Percentiles rank a stretch among this genome's conserved stretches.
These are phyloP conservation scores for Epinotia nisella DNA, from an alignment of 2,888 invertebrate genomes.

Conservation along the genomic window DNA sequence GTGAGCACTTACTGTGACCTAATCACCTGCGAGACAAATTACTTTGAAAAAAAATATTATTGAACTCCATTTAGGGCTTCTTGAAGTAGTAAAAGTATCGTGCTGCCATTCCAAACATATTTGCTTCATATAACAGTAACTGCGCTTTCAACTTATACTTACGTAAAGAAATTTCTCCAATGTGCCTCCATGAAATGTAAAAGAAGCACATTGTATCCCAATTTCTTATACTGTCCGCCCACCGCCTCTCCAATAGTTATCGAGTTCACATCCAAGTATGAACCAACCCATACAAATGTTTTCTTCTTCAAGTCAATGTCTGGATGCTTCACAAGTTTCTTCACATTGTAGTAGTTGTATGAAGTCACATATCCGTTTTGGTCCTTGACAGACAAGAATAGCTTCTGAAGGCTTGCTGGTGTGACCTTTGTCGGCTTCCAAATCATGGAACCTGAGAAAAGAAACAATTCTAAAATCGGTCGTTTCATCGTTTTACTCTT, in stretches of 20 bases:
- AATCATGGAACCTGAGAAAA: not conserved
- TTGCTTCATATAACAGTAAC: too few relatives aligned
- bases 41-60: too few relatives aligned
- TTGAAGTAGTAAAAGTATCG: too few relatives aligned
- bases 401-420: not conserved
- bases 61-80: too few relatives aligned
- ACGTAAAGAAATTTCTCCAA: conserved; percentile 21
- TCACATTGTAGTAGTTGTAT: conserved; percentile 16
- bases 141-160: not conserved
- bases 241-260: conserved; percentile 4
- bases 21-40: too few relatives aligned
- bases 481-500: too few relatives aligned
- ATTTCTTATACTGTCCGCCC: not conserved
- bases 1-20: too few relatives aligned
- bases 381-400: conserved; percentile 4
- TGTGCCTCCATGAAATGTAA: conserved; percentile 15
- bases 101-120: too few relatives aligned
- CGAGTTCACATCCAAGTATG: conserved; percentile 9
- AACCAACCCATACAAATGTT: conserved; percentile 7
- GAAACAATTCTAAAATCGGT: not conserved
- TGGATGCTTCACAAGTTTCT: not conserved
- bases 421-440: conserved; percentile 17
- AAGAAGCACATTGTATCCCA: conserved; percentile 8
- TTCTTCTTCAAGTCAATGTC: conserved; percentile 6
- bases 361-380: conserved; percentile 3